Base-by-base conservation (phyloP, 2,888 invertebrate species). In the Chrysolina americana region DNA sequence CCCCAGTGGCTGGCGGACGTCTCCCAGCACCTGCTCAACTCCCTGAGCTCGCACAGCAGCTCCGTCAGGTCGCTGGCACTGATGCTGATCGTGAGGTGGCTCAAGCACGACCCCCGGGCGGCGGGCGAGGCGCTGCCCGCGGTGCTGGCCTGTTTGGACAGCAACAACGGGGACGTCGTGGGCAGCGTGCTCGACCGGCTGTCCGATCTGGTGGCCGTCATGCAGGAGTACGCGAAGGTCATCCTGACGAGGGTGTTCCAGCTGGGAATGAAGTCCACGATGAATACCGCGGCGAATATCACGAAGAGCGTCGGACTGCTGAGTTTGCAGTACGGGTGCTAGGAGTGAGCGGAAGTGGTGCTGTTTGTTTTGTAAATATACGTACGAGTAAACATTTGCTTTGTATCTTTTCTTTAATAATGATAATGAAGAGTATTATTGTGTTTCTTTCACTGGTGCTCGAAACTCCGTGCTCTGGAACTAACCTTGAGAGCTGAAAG, bases 281-380 rank as follows among this genome's bases (percentile, higher is more conserved):
- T 95, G 72, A 95, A 95, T 81, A 94, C 95, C 0, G 92, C 93
- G 75, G 88, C 91, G n/a, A 93, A 94, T 86, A 93, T 98, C 78
- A 92, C 93, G 73, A 95, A 95, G 85, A 94, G 95, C 73, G 92
- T 98, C 73, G 91, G 93, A 77, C 91, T 96, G 65, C 90, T 98
- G 76, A 95, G 96, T 87, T 90, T 94, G 80, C 96, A 97, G 85
- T 92, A 94, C 82, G 95, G 95, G 17, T 95, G 94, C 89, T 95
- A 5, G 13, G 21, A 19, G 19, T 9, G 11, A 4, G 11, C 3
- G 10, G 10, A 48, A n/a, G 53, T 9, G 23, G 21, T 11, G 3
- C 13, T 21, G 11, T 19, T 11, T 21, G 11, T 19, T 17, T 44
- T 53, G 53, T 53, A 53, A 13, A 53, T 53, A 53, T 53, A 53